Conservation (phyloP, 2,113 vertebrate genomes). For the Pachyramphus minor region DNA sequence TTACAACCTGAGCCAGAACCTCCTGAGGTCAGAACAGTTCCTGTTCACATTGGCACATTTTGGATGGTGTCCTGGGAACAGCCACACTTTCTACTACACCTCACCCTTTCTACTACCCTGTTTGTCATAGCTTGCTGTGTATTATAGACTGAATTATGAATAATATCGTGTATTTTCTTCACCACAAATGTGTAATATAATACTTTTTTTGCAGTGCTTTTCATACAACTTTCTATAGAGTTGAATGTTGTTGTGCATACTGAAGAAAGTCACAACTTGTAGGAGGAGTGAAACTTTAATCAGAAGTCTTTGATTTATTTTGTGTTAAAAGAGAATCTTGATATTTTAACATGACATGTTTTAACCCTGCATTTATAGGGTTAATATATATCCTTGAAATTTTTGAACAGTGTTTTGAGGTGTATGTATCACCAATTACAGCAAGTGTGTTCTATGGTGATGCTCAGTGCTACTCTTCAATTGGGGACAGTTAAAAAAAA, state of each 20-base stretch:
- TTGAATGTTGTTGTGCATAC: neutral
- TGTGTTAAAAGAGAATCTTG: neutral
- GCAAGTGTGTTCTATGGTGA: neutral
- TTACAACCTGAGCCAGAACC: neutral
- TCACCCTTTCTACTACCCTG: neutral
- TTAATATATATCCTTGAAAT: neutral
- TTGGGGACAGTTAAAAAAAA: neutral
- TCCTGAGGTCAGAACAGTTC: slow-evolving; percentile 10
- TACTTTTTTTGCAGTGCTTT: neutral
- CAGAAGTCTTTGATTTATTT: neutral
- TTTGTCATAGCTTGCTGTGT: neutral
- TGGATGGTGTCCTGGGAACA: neutral
- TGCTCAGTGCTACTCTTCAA: neutral
- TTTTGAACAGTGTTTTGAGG: neutral
- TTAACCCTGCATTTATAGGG: neutral
- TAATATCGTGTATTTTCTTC: neutral
- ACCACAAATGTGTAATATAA: neutral
- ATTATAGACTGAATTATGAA: neutral
- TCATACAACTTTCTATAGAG: neutral
- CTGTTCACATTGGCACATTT: neutral
- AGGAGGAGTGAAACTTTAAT: neutral
- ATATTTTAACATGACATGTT: neutral
- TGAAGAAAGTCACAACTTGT: neutral
- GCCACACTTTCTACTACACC: neutral
- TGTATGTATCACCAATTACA: neutral